phyloP scores from a whole-genome alignment of 53 echinoderm and acorn worm species.

The Glandiceps talaboti region DNA sequence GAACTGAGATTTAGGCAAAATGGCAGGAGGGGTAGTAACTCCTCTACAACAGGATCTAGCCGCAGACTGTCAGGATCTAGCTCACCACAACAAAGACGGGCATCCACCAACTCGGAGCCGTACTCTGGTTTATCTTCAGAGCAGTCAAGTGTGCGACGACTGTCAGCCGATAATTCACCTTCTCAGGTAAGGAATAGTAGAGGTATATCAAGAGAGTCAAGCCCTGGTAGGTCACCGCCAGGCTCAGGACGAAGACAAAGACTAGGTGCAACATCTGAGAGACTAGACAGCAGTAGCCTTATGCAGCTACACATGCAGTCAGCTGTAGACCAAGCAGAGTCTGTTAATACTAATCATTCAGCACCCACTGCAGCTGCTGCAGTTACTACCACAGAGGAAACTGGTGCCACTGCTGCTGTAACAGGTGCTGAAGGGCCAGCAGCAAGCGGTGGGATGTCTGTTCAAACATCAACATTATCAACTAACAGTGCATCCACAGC shows the following conservation, averaged over 20 bases:
- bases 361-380: not conserved
- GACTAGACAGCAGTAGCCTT: conserved; percentile 7
- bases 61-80: not conserved
- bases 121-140: not conserved
- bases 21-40: not conserved
- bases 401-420: conserved; percentile 51
- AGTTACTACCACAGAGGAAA: not conserved
- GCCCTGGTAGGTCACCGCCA: not conserved
- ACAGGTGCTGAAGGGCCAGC: not conserved
- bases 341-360: not conserved
- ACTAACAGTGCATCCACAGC: not conserved
- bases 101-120: not conserved
- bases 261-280: conserved; percentile 9
- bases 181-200: not conserved
- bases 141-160: not conserved
- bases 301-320: conserved; percentile 19
- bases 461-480: not conserved
- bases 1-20: not conserved
- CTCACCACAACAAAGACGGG: not conserved
- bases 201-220: not conserved
- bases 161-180: not conserved
- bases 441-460: too few relatives aligned
- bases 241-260: conserved; percentile 14
- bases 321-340: not conserved
- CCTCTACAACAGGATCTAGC: not conserved